Evolutionary conservation across 2,888 invertebrate species (phyloP), one percentile per base, ranked within the genome.

Genomic region (Rugalucina vietnamica): DNA sequence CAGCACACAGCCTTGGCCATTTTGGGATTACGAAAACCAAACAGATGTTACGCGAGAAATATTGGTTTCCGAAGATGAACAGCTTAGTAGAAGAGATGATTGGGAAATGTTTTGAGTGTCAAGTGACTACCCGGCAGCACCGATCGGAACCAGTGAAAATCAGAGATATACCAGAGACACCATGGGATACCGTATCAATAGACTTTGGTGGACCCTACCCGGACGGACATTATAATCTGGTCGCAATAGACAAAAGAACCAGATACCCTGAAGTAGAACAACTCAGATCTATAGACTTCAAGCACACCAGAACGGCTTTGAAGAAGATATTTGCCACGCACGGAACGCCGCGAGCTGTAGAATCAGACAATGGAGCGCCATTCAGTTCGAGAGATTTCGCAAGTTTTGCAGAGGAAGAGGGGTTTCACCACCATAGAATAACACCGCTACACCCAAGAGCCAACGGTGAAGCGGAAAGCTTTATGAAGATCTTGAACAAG

Each of bases 21-120:
- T 43, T 79, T 24, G 85, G 85, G 34, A 57, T 29, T 34, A 82
- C 69, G n/a, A 79, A 79, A 34, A 78, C 78, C 32, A 71, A 79
- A 76, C 78, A 82, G 34, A 71, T 81, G 76, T 37, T 70, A 32
- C 29, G 76, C 71, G 37, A 37, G 24, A 74, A 76, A 57, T 82
- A 82, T 43, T 85, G 85, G 78, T 85, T 81, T 27, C 81, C 77
- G 12, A 37, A n/a, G 27, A 72, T 85, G 85, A 76, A 81, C 54
- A 65, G 21, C 10, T 65, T 76, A 65, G 75, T 78, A 57, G 82
- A 86, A 32, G 57, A 84, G n/a, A 54, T 75, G 10, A 43, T 77
- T 21, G 70, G 49, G n/a, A 60, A 72, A 34, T 86, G 86, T 29
- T 75, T 71, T 27, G 65, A 83, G 43, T 81, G 86, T 29, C 70